Evolutionary conservation across 2,797 vertebrate species (phyloP).

Genomic region (Hephaestus fuliginosus): DNA sequence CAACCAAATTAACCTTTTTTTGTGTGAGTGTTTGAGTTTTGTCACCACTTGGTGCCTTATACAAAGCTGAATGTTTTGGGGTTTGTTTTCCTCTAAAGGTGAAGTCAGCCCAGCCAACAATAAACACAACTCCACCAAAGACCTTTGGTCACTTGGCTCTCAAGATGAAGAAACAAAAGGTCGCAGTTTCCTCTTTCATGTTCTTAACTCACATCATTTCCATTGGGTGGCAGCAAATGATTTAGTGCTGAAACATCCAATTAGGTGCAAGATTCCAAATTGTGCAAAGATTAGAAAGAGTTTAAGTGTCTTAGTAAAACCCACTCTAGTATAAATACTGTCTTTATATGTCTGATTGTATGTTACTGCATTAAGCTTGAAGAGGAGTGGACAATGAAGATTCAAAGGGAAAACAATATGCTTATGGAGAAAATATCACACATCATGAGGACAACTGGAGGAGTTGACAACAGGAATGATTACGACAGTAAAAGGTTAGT

Average conservation of each 20-base stretch:
- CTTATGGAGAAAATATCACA: slow-evolving; percentile 84
- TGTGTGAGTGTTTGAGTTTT: neutral
- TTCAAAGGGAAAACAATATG: slow-evolving; percentile 84
- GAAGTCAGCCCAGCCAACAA: slow-evolving; percentile 79
- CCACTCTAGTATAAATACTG: neutral
- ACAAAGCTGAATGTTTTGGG: neutral
- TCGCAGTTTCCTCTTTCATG: slow-evolving; percentile 44
- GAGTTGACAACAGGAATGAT: slow-evolving; percentile 77
- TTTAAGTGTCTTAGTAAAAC: neutral
- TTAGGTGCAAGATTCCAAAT: neutral
- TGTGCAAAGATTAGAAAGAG: neutral
- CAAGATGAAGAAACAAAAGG: slow-evolving; percentile 86
- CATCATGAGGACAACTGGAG: slow-evolving; percentile 81
- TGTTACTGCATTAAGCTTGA: slow-evolving; percentile 76
- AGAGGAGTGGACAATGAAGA: slow-evolving; percentile 74
- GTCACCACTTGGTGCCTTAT: neutral
- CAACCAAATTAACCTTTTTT: neutral
- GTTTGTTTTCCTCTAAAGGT: slow-evolving; percentile 74
- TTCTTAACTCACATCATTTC: slow-evolving; percentile 18
- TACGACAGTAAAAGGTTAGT: slow-evolving; percentile 82
- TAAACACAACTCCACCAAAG: slow-evolving; percentile 77
- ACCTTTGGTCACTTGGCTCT: slow-evolving; percentile 76
- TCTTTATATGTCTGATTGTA: neutral
- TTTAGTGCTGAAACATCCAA: neutral
- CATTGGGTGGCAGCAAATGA: slow-evolving; percentile 34